Base-by-base conservation (phyloP, 2,797 vertebrate species). In the Chelmon rostratus region DNA sequence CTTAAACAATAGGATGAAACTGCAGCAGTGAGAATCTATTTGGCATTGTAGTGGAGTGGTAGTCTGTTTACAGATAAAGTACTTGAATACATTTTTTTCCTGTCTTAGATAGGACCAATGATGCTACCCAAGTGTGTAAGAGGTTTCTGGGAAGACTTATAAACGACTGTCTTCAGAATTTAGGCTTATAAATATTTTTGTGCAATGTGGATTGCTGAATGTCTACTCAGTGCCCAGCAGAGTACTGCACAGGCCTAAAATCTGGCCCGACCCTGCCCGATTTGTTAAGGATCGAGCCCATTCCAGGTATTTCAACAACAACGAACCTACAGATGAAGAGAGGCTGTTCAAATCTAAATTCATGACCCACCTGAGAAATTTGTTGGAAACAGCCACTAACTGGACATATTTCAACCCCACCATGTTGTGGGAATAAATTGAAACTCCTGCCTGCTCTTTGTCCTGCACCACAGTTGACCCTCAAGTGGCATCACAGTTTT, bases 1-100 rank as follows among this genome's bases (percentile, higher is more conserved):
- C 63, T 47, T 58, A 78, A 82, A 78, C 83, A 82, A 87, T 86
- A 73, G 66, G 28, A 65, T 65, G 54, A 65, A 63, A 73, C 16
- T 0, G 46, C 61, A 78, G 69, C 56, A 71, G 58, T 16, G 38
- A 35, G 63, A 16, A 44, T 72, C 54, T 63, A 6, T 33, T 21
- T 21, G 12, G 40, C 64, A 56, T n/a, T 68, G 62, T 63, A 8
- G 44, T 70, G 0, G 13, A 38, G 35, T 56, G 52, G 52, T 57
- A 16, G 9, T 47, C 28, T 11, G 49, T 52, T 47, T 50, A 54
- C 65, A 5, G 31, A 76, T 61, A 25, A 31, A 76, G 50, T 4
- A 6, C 11, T 46, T 8, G 13, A 52, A 37, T 38, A 12, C 31
- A 23, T 57, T 1, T 18, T 65, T 74, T 53, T 59, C 37, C 72